Percentiles rank a stretch among this genome's conserved stretches.
phyloP scores from a whole-genome alignment of 37 sponge, comb jelly and placozoan species.

The Spongia lamella region DNA sequence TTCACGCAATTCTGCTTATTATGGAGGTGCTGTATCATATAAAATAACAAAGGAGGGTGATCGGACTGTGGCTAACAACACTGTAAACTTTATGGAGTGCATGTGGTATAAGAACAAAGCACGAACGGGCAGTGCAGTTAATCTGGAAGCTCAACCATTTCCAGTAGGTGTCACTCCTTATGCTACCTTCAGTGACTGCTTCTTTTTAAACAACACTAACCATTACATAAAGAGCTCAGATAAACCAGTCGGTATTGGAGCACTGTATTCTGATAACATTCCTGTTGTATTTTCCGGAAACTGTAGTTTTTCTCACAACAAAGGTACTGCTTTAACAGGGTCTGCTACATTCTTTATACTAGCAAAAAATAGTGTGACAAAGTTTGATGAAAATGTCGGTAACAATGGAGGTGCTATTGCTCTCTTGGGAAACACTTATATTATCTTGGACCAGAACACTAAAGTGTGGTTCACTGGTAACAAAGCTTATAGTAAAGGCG shows the following conservation, averaged over 20 bases:
- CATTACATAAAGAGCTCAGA: too few species aligned
- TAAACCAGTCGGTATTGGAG: conserved; percentile 5
- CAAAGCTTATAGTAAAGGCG: too few species aligned
- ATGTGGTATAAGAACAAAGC: conserved; percentile 7
- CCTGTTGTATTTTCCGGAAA: conserved; percentile 25
- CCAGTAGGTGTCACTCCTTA: too few species aligned
- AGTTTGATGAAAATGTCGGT: too few species aligned
- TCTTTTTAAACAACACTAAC: too few species aligned
- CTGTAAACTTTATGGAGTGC: neutral
- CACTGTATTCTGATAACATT: conserved; percentile 4
- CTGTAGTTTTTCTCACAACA: conserved; percentile 41
- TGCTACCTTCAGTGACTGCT: too few species aligned
- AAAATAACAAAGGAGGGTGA: neutral
- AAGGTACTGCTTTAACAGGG: conserved; percentile 12
- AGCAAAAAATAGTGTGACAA: too few species aligned
- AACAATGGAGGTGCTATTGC: too few species aligned
- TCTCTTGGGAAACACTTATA: too few species aligned
- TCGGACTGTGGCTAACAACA: conserved; percentile 3
- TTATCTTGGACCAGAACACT: too few species aligned
- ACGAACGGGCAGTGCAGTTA: conserved; percentile 12
- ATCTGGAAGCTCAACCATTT: neutral
- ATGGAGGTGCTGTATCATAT: conserved; percentile 29
- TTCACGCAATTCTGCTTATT: conserved; percentile 13
- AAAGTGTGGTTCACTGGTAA: too few species aligned
- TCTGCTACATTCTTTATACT: too few species aligned